Conservation (phyloP, 2,113 vertebrate genomes). For the Nymphicus hollandicus region DNA sequence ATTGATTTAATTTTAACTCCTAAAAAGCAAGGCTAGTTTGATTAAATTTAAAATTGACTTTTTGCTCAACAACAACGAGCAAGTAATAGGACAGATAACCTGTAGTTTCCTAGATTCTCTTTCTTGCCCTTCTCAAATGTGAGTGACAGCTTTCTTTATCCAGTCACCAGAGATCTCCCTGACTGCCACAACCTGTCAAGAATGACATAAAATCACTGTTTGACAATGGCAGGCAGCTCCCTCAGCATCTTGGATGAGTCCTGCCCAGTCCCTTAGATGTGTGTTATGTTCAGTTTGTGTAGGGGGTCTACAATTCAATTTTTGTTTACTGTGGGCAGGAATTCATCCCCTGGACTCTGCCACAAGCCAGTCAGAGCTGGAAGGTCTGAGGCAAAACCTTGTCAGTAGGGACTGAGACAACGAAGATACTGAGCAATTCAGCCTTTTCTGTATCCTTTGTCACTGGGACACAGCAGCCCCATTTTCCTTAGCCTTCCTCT, state of each 20-base stretch:
- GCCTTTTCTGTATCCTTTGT: not conserved
- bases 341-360: not conserved
- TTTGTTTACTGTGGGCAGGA: not conserved
- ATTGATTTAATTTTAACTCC: not conserved
- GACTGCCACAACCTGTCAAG: not conserved
- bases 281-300: not conserved
- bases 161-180: not conserved
- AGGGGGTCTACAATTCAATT: not conserved
- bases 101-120: not conserved
- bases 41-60: not conserved
- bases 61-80: not conserved
- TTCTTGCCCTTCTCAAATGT: not conserved
- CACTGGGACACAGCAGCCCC: not conserved
- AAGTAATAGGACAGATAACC: not conserved
- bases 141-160: not conserved
- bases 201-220: not conserved
- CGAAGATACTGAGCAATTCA: not conserved
- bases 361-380: not conserved
- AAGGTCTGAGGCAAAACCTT: not conserved
- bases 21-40: not conserved
- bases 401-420: not conserved
- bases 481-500: not conserved
- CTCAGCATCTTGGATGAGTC: not conserved
- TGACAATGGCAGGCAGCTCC: not conserved
- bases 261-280: not conserved